A percentile compares a stretch with the other conserved stretches of the same genome.
phyloP scores from a whole-genome alignment of 1,140 invertebrate genomes.

The Notospermus geniculatus region DNA sequence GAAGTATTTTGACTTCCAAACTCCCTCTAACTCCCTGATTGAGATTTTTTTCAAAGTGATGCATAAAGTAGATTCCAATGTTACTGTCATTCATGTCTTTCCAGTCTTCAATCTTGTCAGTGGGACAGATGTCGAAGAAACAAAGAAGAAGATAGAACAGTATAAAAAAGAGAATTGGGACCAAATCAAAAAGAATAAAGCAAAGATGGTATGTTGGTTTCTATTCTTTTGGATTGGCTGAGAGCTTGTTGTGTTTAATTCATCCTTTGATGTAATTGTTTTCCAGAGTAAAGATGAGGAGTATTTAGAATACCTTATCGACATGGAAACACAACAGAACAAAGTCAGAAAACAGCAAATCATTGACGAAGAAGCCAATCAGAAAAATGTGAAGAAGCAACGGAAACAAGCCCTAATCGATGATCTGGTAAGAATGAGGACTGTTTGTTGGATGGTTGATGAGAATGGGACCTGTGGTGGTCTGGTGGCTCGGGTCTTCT shows the following conservation, averaged over 20 bases:
- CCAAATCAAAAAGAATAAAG: slow-evolving; percentile 76
- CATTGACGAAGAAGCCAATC: slow-evolving; percentile 62
- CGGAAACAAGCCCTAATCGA: slow-evolving; percentile 89
- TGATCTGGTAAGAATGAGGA: slow-evolving; percentile 63
- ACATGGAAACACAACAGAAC: slow-evolving; percentile 65
- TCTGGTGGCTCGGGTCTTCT: no score
- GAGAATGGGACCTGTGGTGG: no score
- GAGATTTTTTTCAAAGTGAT: background rate
- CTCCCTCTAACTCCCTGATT: background rate
- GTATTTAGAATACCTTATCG: slow-evolving; percentile 78
- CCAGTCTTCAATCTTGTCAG: slow-evolving; percentile 86
- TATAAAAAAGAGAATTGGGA: slow-evolving; percentile 94
- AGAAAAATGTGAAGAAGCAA: slow-evolving; percentile 77
- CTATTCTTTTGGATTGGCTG: background rate
- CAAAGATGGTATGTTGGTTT: slow-evolving; percentile 43
- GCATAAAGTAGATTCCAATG: no score
- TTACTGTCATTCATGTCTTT: slow-evolving; percentile 18
- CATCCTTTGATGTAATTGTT: background rate
- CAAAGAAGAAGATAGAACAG: slow-evolving; percentile 87
- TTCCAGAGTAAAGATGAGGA: slow-evolving; percentile 58
- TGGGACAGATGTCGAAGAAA: slow-evolving; percentile 85
- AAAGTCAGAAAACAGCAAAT: slow-evolving; percentile 62
- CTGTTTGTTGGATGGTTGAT: no score
- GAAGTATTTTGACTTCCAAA: no score
- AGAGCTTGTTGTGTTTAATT: background rate